Evolutionary conservation across 1,140 invertebrate species (phyloP), one percentile per base, ranked within the genome.

Genomic region (Drosophila mauritiana): DNA sequence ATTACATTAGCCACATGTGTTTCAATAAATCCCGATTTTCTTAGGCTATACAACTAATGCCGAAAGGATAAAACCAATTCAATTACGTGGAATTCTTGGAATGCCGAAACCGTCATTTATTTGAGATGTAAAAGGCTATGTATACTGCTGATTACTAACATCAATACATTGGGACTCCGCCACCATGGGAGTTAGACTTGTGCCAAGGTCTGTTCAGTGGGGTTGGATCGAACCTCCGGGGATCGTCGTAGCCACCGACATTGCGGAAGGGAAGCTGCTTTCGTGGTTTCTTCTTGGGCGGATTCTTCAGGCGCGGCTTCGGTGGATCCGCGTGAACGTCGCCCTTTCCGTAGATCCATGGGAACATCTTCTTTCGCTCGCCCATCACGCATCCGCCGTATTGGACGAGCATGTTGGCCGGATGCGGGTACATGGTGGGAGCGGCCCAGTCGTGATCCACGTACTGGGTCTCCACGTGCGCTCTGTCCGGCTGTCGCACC

Each of bases 401-500:
- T 31, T 88, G 83, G 5, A 67, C 56, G 0, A 56, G n/a, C n/a
- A 86, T 54, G 48, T 56, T 91, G 4, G 77, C 64, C n/a, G 78
- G 65, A 61, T 80, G 69, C 0, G 90, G 90, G 42, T 54, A 89
- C 72, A 76, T 45, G 0, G 80, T 59, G 20, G 73, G 64, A 20
- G 56, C 17, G 25, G 74, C 78, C 84, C 91, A 92, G 59, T 92
- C 91, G 5, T 73, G 55, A 0, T 79, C 78, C 15, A 56, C n/a
- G 45, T 92, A 92, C 48, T 92, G 91, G 0, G 91, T 92, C 12
- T 78, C 75, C 13, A 17, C 42, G 34, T 88, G 46, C 0, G 75
- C 48, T 7, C 56, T 12, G 69, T 92, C 73, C 0, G 73, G 67
- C 4, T 46, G 49, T 1, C 45, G 31, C 1, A 36, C 3, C 0